Percentiles rank a stretch among this genome's conserved stretches.
Conservation (phyloP, 2,113 vertebrate species). For the Cinclus mexicanus region DNA sequence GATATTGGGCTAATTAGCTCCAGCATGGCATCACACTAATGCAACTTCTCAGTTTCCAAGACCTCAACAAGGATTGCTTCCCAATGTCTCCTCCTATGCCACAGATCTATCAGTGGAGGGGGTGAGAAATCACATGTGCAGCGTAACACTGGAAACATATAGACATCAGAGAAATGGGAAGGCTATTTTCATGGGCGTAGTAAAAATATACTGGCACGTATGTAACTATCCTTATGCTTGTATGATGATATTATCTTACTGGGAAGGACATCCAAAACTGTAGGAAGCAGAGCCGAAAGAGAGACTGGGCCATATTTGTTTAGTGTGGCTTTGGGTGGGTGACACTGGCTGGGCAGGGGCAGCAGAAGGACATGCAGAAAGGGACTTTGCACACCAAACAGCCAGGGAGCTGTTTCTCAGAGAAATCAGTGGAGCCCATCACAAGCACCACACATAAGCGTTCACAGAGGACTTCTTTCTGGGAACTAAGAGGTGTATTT, state of each 20-base stretch:
- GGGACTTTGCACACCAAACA: neutral
- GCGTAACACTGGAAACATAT: neutral
- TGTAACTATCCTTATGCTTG: neutral
- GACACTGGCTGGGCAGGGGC: neutral
- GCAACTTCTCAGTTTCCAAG: neutral
- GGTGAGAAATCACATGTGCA: fast-evolving
- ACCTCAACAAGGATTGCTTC: neutral
- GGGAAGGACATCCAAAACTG: neutral
- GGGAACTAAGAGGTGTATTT: constrained; percentile 22
- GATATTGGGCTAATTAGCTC: neutral
- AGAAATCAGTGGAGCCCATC: neutral
- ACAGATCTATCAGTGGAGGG: fast-evolving
- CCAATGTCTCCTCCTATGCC: neutral
- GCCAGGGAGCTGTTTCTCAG: neutral
- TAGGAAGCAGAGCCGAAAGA: neutral
- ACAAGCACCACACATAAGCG: neutral
- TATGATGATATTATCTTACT: neutral
- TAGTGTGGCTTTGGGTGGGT: neutral
- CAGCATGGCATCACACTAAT: neutral
- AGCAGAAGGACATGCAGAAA: neutral
- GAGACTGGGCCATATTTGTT: fast-evolving
- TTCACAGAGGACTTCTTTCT: neutral
- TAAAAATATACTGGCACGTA: neutral
- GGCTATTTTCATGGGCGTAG: neutral
- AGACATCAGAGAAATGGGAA: neutral